A percentile compares a stretch with the other conserved stretches of the same genome.
Evolutionary conservation across 2,113 vertebrate genomes (phyloP).

Genomic region (Mirounga angustirostris): DNA sequence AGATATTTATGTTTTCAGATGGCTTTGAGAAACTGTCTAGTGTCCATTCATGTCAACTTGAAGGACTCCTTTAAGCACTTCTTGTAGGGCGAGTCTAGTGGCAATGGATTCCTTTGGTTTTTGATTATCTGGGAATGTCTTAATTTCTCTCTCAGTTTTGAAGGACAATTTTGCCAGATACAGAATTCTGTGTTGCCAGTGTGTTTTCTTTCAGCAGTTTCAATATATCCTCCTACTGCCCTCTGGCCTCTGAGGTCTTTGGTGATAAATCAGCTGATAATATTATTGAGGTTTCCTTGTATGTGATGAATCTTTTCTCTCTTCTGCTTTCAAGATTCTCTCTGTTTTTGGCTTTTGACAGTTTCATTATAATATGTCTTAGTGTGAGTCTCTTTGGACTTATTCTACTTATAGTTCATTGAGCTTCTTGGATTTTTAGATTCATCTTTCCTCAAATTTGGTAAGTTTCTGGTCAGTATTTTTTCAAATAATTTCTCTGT

Average conservation of each 20-base stretch:
- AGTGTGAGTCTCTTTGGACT: not conserved
- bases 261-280: not conserved
- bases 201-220: not conserved
- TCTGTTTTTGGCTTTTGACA: not conserved
- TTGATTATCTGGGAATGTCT: not conserved
- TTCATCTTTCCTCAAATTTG: conserved; percentile 8
- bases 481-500: not conserved
- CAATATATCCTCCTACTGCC: not conserved
- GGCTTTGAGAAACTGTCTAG: not conserved
- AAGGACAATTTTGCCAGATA: not conserved
- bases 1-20: not conserved
- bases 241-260: not conserved
- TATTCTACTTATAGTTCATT: not conserved
- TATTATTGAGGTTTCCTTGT: not conserved
- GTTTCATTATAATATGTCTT: not conserved
- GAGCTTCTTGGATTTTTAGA: not conserved
- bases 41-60: not conserved
- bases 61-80: not conserved
- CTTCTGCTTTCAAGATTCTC: not conserved
- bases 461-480: not conserved
- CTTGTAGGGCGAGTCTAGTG: not conserved
- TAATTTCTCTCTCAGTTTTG: not conserved
- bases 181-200: not conserved
- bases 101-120: not conserved
- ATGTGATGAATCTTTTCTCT: not conserved